A percentile compares a stretch with the other conserved stretches of the same genome.
phyloP scores from a whole-genome alignment of 2,113 vertebrate species.

The Hemibates koningsi region DNA sequence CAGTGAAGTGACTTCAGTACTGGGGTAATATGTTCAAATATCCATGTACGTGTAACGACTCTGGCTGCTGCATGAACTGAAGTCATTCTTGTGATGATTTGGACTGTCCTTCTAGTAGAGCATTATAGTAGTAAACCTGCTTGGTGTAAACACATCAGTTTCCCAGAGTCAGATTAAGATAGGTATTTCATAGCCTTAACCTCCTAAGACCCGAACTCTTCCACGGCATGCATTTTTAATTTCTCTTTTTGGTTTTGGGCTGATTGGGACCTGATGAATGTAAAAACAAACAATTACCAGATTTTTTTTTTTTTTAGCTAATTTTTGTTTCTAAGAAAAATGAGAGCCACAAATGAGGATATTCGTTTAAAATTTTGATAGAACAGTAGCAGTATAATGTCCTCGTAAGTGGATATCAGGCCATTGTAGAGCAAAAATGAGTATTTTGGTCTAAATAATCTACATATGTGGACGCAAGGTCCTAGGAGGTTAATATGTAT shows the following conservation, averaged over 20 bases:
- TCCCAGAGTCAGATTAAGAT: background rate
- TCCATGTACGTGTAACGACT: background rate
- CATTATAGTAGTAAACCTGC: background rate
- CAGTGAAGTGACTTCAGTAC: background rate
- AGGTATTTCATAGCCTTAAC: background rate
- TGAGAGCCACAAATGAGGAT: background rate
- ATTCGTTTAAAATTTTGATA: background rate
- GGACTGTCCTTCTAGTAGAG: background rate
- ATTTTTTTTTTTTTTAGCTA: background rate
- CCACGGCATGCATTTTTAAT: background rate
- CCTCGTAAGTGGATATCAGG: background rate
- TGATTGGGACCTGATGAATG: background rate
- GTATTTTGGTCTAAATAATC: background rate
- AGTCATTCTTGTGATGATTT: background rate
- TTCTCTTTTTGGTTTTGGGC: background rate
- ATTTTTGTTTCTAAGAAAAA: background rate
- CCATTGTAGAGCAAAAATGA: background rate
- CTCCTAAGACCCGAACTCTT: background rate
- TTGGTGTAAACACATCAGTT: background rate
- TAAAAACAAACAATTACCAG: background rate
- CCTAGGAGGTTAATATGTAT: background rate
- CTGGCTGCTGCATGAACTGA: background rate
- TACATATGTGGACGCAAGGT: background rate
- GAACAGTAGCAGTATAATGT: background rate
- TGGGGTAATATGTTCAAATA: background rate